Percentiles rank a stretch among this genome's conserved stretches.
Evolutionary conservation across 2,797 vertebrate genomes (phyloP).

Genomic region (Sebastes variabilis): DNA sequence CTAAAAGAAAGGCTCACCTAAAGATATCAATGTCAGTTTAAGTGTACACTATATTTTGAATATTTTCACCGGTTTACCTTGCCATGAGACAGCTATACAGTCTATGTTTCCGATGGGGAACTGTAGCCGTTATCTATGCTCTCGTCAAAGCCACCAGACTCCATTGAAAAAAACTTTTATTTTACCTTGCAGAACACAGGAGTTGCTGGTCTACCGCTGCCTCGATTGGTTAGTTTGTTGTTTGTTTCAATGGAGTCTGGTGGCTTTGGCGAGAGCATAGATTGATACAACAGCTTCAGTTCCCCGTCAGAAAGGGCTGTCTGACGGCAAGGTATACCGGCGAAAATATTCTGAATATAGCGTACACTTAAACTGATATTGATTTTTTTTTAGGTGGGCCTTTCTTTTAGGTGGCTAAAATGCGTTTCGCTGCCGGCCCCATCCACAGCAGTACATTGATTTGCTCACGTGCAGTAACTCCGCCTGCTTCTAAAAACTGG

Average conservation of each 20-base stretch:
- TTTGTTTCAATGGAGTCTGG: not conserved
- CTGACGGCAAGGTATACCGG: no score
- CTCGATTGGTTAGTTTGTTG: not conserved
- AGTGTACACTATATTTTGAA: fast-evolving
- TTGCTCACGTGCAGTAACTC: no score
- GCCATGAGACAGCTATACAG: not conserved
- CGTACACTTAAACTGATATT: no score
- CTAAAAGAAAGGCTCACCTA: no score
- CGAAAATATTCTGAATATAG: no score
- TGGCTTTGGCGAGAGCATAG: not conserved
- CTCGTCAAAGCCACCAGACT: not conserved
- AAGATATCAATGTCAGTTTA: fast-evolving
- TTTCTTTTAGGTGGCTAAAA: no score
- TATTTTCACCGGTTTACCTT: fast-evolving
- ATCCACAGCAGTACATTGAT: no score
- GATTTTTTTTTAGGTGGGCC: no score
- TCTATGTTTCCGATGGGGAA: not conserved
- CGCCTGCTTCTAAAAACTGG: no score
- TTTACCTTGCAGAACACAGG: not conserved
- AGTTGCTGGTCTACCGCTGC: not conserved
- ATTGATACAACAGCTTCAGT: fast-evolving
- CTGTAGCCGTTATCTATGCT: not conserved
- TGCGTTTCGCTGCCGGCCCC: fast-evolving
- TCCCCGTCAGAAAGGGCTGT: no score
- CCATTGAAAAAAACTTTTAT: not conserved